These are phyloP conservation scores for Gymnogyps californianus DNA, from an alignment of 2,113 vertebrate genomes.

Conservation along the genomic window DNA sequence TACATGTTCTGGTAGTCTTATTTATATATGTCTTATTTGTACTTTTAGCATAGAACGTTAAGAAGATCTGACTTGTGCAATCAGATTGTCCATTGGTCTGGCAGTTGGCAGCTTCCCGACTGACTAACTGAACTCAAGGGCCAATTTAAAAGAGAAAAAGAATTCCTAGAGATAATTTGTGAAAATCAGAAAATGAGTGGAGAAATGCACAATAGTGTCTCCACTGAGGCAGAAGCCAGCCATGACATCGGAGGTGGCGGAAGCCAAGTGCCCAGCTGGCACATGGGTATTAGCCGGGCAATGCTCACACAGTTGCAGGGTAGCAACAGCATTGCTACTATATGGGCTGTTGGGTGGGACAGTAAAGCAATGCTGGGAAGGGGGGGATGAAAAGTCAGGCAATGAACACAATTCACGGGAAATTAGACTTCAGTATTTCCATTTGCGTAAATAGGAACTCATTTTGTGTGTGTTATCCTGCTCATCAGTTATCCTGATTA, in stretches of 20 bases:
- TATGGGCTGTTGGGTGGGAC: neutral
- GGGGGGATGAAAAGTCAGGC: neutral
- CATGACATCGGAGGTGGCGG: neutral
- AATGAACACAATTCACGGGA: neutral
- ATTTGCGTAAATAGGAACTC: neutral
- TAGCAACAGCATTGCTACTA: neutral
- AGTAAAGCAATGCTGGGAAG: neutral
- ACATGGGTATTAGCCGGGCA: neutral
- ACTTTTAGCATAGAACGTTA: neutral
- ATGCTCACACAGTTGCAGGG: neutral
- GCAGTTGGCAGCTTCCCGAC: neutral
- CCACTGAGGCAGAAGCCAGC: neutral
- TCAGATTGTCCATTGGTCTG: neutral
- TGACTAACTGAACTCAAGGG: neutral
- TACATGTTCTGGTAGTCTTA: neutral
- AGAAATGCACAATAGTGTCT: neutral
- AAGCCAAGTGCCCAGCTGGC: neutral
- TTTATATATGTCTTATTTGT: neutral
- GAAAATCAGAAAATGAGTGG: neutral
- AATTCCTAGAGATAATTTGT: neutral
- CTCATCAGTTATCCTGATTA: neutral
- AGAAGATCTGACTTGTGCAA: neutral
- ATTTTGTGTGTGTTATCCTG: neutral
- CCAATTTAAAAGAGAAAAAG: neutral
- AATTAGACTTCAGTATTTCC: neutral